Percentiles rank a stretch among this genome's conserved stretches.
Evolutionary conservation across 2,888 invertebrate species (phyloP).

Genomic region (Spilosoma lubricipeda): DNA sequence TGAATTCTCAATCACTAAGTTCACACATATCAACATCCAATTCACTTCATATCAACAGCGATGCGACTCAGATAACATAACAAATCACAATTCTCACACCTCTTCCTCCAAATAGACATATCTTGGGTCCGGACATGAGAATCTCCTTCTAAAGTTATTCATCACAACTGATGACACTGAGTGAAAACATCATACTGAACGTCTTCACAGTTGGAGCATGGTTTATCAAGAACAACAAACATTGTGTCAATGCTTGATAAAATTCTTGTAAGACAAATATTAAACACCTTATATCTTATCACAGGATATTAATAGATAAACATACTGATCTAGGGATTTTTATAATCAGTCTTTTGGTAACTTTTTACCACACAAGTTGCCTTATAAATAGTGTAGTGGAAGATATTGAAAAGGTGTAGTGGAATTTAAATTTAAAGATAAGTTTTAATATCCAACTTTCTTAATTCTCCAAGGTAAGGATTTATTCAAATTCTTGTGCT

Average conservation of each 20-base stretch:
- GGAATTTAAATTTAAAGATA: background rate
- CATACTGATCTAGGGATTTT: constrained; percentile 52
- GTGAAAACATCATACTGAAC: constrained; percentile 40
- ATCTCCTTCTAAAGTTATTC: constrained; percentile 61
- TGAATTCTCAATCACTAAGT: background rate
- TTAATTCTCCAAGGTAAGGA: background rate
- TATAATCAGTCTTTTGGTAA: constrained; percentile 53
- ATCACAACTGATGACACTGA: constrained; percentile 35
- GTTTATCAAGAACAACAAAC: constrained; percentile 65
- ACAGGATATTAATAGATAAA: constrained; percentile 63
- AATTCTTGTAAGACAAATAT: constrained; percentile 52
- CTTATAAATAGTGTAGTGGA: background rate
- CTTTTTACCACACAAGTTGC: constrained; percentile 24
- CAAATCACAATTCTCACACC: constrained; percentile 43
- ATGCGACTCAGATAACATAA: constrained; percentile 29
- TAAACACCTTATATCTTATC: constrained; percentile 65
- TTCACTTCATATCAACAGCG: constrained; percentile 31
- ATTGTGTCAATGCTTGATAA: constrained; percentile 59
- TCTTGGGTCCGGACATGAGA: constrained; percentile 63
- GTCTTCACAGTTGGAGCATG: constrained; percentile 36
- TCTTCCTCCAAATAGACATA: constrained; percentile 65
- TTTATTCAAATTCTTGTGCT: background rate
- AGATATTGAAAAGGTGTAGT: background rate
- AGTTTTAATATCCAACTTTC: background rate
- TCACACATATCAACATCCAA: constrained; percentile 25